A percentile compares a stretch with the other conserved stretches of the same genome.
These are phyloP conservation scores for Rhinoderma darwinii DNA, from an alignment of 2,113 vertebrate species.

Conservation along the genomic window DNA sequence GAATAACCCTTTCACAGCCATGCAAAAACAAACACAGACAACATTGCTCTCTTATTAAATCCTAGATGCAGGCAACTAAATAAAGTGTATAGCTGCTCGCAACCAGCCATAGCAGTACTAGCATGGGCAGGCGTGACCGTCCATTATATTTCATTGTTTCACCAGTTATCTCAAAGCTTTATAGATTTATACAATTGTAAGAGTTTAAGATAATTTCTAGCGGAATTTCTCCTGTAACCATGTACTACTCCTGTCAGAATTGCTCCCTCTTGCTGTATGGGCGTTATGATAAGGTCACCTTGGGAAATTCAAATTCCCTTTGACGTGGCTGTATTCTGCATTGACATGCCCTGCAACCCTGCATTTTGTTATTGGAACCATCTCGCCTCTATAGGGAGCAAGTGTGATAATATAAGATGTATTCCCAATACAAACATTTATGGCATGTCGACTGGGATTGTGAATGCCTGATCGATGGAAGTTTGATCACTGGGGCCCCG, in stretches of 20 bases:
- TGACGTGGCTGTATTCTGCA: not conserved
- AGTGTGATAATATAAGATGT: too few relatives aligned
- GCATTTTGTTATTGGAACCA: not conserved
- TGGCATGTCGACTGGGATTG: too few relatives aligned
- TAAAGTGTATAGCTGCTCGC: not conserved
- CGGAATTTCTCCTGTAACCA: not conserved
- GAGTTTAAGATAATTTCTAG: too few relatives aligned
- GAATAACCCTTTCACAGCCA: conserved; percentile 33
- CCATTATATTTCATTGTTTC: not conserved
- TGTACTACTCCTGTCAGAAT: not conserved
- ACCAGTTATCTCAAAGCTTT: not conserved
- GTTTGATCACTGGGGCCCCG: too few relatives aligned
- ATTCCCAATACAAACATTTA: too few relatives aligned
- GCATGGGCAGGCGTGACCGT: not conserved
- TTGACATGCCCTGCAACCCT: too few relatives aligned
- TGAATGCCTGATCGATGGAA: too few relatives aligned
- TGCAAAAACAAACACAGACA: not conserved
- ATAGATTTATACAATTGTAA: not conserved
- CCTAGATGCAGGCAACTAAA: too few relatives aligned
- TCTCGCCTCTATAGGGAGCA: not conserved
- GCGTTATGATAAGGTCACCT: not conserved
- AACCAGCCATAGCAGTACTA: not conserved
- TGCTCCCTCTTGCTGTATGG: not conserved
- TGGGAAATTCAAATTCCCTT: not conserved
- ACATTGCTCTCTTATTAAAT: not conserved